These are phyloP conservation scores for Bimastos eiseni DNA, from an alignment of 2,888 invertebrate genomes.

Conservation along the genomic window DNA sequence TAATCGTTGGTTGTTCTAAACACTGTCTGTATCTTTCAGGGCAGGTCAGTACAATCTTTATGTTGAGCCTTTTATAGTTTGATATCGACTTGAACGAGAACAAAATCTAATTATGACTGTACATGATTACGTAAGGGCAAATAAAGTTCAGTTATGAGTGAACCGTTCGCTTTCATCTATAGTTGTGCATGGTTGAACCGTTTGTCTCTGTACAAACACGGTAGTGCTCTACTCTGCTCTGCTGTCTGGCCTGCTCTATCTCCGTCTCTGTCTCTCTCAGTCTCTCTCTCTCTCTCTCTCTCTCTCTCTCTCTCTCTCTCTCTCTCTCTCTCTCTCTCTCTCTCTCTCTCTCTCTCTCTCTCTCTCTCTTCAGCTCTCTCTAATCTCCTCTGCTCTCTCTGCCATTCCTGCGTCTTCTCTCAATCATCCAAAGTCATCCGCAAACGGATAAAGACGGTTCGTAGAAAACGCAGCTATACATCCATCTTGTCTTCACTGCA, in stretches of 20 bases:
- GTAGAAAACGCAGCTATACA: no score
- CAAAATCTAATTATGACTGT: background rate
- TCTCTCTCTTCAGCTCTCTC: background rate
- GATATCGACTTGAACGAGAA: background rate
- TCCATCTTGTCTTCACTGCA: no score
- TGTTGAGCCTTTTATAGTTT: no score
- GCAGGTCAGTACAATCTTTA: background rate
- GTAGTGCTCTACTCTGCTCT: slow-evolving; percentile 6
- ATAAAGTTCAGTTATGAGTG: background rate
- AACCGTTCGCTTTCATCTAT: background rate
- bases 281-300: background rate
- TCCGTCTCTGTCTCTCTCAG: background rate
- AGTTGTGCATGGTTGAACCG: no score
- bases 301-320: slow-evolving; percentile 20
- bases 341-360: slow-evolving; percentile 29
- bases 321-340: slow-evolving; percentile 28
- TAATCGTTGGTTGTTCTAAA: background rate
- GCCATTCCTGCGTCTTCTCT: background rate
- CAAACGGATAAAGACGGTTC: no score
- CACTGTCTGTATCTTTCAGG: background rate
- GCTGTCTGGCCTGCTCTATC: background rate
- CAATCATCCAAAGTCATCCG: background rate
- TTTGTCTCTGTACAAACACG: slow-evolving; percentile 20
- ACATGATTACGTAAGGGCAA: no score
- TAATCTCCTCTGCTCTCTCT: background rate